Percentiles rank a stretch among this genome's conserved stretches.
phyloP scores from a whole-genome alignment of 1,140 invertebrate genomes.

The Ceratosolen solmsi region DNA sequence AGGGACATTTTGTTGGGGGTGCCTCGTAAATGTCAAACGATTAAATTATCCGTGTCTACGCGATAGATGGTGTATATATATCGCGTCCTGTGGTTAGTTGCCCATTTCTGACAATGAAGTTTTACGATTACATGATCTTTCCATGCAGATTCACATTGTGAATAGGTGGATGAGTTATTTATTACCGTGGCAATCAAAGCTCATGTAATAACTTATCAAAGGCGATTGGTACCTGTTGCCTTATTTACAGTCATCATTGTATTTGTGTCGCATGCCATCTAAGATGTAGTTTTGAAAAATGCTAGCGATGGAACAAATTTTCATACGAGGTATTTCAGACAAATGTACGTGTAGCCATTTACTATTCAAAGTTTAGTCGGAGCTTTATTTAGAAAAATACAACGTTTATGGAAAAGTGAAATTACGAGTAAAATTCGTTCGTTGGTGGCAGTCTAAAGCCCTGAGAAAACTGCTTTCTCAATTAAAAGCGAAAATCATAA shows the following conservation, averaged over 20 bases:
- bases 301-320: no score
- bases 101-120: slow-evolving; percentile 15
- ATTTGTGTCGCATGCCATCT: no score
- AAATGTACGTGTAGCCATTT: background rate
- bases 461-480: slow-evolving; percentile 17
- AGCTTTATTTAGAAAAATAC: background rate
- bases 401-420: background rate
- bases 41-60: slow-evolving; percentile 45
- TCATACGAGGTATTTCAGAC: no score
- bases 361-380: background rate
- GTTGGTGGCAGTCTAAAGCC: background rate
- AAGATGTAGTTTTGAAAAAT: no score
- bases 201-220: background rate
- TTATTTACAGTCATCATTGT: background rate
- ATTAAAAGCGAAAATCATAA: slow-evolving; percentile 30
- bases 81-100: background rate
- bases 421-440: background rate
- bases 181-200: background rate
- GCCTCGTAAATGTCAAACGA: slow-evolving; percentile 36
- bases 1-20: slow-evolving; percentile 22
- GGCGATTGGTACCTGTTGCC: background rate
- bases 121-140: slow-evolving; percentile 2
- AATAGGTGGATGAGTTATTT: background rate
- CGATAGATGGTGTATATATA: slow-evolving; percentile 10
- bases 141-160: background rate